These are phyloP conservation scores for Sisor rabdophorus DNA, from an alignment of 2,113 vertebrate genomes.

Conservation along the genomic window DNA sequence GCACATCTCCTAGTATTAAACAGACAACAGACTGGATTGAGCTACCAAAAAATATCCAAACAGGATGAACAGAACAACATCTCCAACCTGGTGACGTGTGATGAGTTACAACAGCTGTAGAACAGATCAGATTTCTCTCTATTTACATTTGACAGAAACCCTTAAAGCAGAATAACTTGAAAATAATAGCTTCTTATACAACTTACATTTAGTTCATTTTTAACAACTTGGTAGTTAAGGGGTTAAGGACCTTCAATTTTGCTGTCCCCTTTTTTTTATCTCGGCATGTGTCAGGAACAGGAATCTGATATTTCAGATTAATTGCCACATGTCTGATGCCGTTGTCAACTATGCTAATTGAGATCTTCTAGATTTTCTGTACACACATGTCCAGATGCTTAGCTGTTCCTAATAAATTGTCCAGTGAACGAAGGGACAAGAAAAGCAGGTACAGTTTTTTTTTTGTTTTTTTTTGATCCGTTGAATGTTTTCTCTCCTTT, in stretches of 20 bases:
- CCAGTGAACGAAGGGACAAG: constrained; percentile 10
- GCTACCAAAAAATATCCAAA: neutral
- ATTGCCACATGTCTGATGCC: no score
- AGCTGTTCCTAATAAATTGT: neutral
- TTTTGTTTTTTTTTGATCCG: constrained; percentile 33
- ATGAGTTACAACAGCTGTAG: neutral
- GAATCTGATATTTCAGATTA: neutral
- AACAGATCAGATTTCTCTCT: neutral
- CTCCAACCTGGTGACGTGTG: no score
- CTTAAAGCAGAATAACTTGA: no score
- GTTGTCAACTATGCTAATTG: neutral
- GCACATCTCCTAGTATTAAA: neutral
- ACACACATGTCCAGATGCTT: neutral
- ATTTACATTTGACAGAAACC: no score
- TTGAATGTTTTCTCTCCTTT: constrained; percentile 6
- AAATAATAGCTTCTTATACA: no score
- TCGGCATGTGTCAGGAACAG: neutral
- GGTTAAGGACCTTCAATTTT: no score
- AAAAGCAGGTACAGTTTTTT: constrained; percentile 32
- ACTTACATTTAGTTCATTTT: no score
- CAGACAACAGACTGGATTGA: neutral
- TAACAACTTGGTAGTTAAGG: no score
- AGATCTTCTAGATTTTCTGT: neutral
- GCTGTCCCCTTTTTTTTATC: no score
- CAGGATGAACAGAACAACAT: neutral